A percentile compares a stretch with the other conserved stretches of the same genome.
phyloP scores from a whole-genome alignment of 2,888 invertebrate genomes.

The Stenotaenia linearis region DNA sequence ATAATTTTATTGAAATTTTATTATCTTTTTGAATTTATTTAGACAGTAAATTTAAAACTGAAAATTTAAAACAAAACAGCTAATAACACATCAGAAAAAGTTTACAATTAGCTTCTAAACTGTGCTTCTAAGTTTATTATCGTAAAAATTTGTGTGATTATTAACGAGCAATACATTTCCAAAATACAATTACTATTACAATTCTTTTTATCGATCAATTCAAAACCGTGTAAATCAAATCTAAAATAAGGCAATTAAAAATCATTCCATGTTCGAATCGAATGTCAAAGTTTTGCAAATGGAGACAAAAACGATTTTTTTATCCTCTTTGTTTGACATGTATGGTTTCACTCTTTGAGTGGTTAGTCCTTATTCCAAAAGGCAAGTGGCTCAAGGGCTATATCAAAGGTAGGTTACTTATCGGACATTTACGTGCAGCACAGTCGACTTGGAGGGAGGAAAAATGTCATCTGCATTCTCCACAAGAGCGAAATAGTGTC shows the following conservation, averaged over 20 bases:
- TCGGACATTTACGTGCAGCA: constrained; percentile 3
- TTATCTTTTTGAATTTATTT: no score
- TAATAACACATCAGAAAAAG: no score
- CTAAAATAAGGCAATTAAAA: background rate
- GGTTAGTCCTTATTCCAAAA: constrained; percentile 1
- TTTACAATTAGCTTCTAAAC: no score
- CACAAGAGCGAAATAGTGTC: background rate
- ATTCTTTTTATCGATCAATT: no score
- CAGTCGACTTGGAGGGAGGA: background rate
- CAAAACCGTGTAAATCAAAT: no score
- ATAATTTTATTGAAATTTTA: no score
- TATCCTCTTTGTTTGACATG: background rate
- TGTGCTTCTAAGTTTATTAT: no score
- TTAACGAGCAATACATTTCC: no score
- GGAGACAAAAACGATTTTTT: background rate
- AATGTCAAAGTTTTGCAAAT: constrained; percentile 17
- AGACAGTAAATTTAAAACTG: no score
- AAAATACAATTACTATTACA: background rate
- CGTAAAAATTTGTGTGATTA: no score
- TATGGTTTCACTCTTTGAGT: background rate
- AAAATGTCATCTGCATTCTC: constrained; percentile 5
- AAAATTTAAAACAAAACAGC: no score
- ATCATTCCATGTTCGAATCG: background rate
- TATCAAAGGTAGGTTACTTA: constrained; percentile 2
- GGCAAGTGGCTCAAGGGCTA: constrained; percentile 14